A percentile compares a stretch with the other conserved stretches of the same genome.
Conservation (phyloP, 2,797 vertebrate genomes). For the Cynodonichthys magdalenae region DNA sequence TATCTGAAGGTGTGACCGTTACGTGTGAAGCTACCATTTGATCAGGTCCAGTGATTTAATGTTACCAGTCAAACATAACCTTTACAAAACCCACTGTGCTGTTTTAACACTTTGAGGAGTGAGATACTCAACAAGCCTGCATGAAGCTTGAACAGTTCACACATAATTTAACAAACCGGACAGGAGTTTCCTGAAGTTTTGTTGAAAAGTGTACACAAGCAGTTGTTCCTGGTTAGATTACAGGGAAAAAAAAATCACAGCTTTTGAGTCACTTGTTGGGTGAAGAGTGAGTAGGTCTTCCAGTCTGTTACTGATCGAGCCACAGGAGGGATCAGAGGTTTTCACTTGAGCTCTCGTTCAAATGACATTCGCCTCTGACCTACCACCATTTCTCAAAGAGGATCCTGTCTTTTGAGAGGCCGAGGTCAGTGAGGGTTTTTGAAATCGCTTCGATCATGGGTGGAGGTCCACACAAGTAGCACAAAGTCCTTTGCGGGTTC, state of each 20-base stretch:
- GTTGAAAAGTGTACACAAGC: not conserved
- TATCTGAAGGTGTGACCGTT: not conserved
- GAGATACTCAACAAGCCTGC: not conserved
- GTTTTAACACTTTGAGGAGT: not conserved
- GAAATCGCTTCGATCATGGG: constrained; percentile 93
- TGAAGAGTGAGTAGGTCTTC: constrained; percentile 7
- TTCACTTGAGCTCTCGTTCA: not conserved
- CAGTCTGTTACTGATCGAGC: constrained; percentile 20
- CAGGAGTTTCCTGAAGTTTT: too few species aligned
- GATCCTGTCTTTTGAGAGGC: constrained; percentile 84
- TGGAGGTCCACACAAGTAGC: constrained; percentile 95
- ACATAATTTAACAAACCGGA: too few species aligned
- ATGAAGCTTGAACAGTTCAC: too few species aligned
- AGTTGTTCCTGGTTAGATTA: constrained; percentile 12
- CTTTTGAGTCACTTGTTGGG: constrained; percentile 25
- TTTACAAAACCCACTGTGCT: not conserved
- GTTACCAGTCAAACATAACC: not conserved
- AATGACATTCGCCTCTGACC: not conserved
- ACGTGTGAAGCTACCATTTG: not conserved
- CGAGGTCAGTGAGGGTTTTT: constrained; percentile 78
- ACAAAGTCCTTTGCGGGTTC: constrained; percentile 83
- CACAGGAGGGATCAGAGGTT: constrained; percentile 20
- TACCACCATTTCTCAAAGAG: constrained; percentile 99
- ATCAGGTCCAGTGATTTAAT: not conserved
- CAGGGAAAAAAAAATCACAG: constrained; percentile 22